phyloP scores from a whole-genome alignment of 1,140 invertebrate genomes.

The Pogonomyrmex californicus region DNA sequence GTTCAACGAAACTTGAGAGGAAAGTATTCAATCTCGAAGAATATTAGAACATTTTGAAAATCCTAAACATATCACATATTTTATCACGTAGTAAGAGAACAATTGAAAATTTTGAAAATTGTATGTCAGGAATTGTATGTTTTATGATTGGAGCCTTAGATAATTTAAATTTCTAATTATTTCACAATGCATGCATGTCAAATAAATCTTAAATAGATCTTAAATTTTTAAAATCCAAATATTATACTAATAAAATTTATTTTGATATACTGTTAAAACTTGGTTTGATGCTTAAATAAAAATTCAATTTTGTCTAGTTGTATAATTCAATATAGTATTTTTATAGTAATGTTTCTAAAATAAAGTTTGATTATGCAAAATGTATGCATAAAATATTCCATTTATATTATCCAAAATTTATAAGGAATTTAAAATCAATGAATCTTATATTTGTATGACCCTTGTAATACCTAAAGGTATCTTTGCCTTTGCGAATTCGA shows the following conservation, averaged over 20 bases:
- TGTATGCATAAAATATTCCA: constrained; percentile 1
- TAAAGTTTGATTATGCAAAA: constrained; percentile 10
- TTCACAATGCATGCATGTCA: background rate
- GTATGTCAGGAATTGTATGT: no score
- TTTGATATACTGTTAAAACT: background rate
- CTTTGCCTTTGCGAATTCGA: background rate
- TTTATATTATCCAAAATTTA: constrained; percentile 13
- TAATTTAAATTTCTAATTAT: background rate
- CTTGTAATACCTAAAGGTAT: constrained; percentile 37
- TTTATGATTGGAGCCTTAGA: background rate
- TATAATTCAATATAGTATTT: background rate
- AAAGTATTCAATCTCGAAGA: background rate
- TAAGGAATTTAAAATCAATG: background rate
- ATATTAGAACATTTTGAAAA: background rate
- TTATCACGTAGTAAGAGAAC: background rate
- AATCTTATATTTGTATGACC: constrained; percentile 32
- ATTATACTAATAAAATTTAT: background rate
- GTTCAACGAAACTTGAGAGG: constrained; percentile 20
- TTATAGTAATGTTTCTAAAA: background rate
- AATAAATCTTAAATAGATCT: background rate
- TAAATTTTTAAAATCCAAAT: background rate
- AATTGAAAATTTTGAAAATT: background rate
- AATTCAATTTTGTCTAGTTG: background rate
- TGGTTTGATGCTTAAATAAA: background rate
- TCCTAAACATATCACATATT: background rate